Base-by-base conservation (phyloP, 2,797 vertebrate species). In the Cuculus canorus region DNA sequence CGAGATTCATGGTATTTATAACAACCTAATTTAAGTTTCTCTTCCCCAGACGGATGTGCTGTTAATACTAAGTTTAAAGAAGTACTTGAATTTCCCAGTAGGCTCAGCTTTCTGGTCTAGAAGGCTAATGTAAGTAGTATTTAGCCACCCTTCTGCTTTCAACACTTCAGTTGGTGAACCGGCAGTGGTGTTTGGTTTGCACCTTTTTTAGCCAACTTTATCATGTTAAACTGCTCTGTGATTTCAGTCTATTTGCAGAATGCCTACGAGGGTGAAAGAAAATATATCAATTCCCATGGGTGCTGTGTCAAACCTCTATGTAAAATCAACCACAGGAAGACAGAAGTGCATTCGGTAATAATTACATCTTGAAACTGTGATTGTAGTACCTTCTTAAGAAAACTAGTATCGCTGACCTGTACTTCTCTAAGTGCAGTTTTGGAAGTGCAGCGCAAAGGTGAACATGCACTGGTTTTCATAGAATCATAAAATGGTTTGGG, bases 21-120 rank as follows among this genome's bases (percentile, higher is more conserved):
- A 90, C 30, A 82, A 95, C n/a, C 76, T 96, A 95, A 96, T 96
- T 96, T 86, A 92, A 95, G 39, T 68, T 95, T 96, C n/a, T 16
- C 73, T 96, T 92, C 56, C 94, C 95, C 86, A 52, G 63, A 87
- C n/a, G 71, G 68, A 81, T 88, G 73, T 90, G 25, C 30, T 82
- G 45, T 90, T 96, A 92, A 73, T 41, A 47, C 61, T 94, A 89
- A 70, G 32, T 92, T 95, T 95, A 82, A 94, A 95, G 72, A 94
- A 66, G 39, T 80, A 45, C 86, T 95, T 93, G 69, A 19, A 82
- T 92, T 81, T 96, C 61, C 50, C 47, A 37, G 35, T n/a, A 95
- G 89, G 54, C 64, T 96, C 60, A 68, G 61, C 96, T 96, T 97
- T 88, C 87, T 92, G 75, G 33, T 56, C 84, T 60, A 45, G 75